phyloP scores from a whole-genome alignment of 92 coral and sea anemone genomes.

The Desmophyllum pertusum region DNA sequence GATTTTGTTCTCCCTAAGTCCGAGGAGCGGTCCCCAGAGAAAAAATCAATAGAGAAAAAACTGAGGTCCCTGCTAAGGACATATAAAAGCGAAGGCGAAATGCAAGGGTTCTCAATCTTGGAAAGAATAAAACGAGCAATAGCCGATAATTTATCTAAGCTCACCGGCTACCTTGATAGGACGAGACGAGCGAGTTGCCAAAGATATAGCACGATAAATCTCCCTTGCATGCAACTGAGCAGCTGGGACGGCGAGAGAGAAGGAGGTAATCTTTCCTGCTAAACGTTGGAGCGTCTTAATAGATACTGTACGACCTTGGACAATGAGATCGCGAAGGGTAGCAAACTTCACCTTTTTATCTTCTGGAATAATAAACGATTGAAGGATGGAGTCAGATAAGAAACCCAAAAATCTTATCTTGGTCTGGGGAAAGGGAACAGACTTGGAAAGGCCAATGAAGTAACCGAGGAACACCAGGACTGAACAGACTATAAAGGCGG shows the following conservation, averaged over 20 bases:
- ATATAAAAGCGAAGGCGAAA: conserved; percentile 3
- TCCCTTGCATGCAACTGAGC: conserved; percentile 27
- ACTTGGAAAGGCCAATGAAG: not conserved
- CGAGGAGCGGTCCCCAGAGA: conserved; percentile 36
- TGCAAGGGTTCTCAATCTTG: not conserved
- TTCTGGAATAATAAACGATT: conserved; percentile 49
- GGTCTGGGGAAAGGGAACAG: not conserved
- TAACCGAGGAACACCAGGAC: conserved; percentile 25
- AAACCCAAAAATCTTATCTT: conserved; percentile 43
- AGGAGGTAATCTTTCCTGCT: conserved; percentile 44
- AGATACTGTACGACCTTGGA: conserved; percentile 18
- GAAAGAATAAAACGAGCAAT: not conserved
- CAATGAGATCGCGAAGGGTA: conserved; percentile 21
- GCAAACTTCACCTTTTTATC: conserved; percentile 48
- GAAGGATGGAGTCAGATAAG: conserved; percentile 41
- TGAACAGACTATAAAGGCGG: conserved; percentile 42
- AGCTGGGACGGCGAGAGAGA: conserved; percentile 36
- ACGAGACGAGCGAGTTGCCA: conserved; percentile 29
- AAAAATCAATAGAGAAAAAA: conserved; percentile 7
- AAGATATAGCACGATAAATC: conserved; percentile 31
- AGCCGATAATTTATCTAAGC: conserved; percentile 7
- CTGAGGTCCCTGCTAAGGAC: conserved; percentile 19
- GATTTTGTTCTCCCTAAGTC: not conserved
- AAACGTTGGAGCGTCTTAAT: conserved; percentile 24
- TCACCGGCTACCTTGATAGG: conserved; percentile 34